Evolutionary conservation across 2,888 invertebrate genomes (phyloP), one percentile per base, ranked within the genome.

Genomic region (Callyntrura guangdongensis): DNA sequence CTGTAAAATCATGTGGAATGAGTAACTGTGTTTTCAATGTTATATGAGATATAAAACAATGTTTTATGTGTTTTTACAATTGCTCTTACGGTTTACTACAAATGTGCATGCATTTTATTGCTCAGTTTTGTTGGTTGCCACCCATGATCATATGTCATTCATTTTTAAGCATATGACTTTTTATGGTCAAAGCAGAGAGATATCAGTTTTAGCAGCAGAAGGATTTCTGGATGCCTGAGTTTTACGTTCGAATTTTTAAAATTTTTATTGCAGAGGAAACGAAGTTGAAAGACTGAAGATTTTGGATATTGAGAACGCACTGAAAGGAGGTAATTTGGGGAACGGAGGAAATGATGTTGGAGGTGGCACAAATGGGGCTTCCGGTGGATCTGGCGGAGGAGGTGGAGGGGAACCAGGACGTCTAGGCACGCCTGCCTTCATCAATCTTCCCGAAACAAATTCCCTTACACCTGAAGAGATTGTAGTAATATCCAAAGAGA

Each of bases 391-490:
- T 59, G 69, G 47, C 20, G 87, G 87, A 22, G 92, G 92, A 11
- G 92, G 92, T 25, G 92, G 92, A n/a, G 91, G 91, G 17, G 94
- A 93, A 47, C 90, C 91, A 81, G 94, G 93, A 56, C 86, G 93
- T 53, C 82, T 93, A 49, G 94, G 93, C 14, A 93, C 94, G 69
- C 94, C 94, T 22, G 94, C 92, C 11, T 94, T 94, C 89, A 93
- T 94, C 56, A 94, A 93, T 83, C 47, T 93, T 61, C 94, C 93
- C 64, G 93, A 94, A 82, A 91, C 92, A 47, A 86, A 89, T 45
- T 81, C 88, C 8, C 90, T 94, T 14, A 91, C 89, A 17, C 84
- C 90, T 17, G 92, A 90, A 49, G 93, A 94, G 92, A 94, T 94
- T 89, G 89, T 91, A 77, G 91, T 91, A 84, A 92, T 94, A 67